Base-by-base conservation (phyloP, 2,797 vertebrate species). In the Onychomys torridus region DNA sequence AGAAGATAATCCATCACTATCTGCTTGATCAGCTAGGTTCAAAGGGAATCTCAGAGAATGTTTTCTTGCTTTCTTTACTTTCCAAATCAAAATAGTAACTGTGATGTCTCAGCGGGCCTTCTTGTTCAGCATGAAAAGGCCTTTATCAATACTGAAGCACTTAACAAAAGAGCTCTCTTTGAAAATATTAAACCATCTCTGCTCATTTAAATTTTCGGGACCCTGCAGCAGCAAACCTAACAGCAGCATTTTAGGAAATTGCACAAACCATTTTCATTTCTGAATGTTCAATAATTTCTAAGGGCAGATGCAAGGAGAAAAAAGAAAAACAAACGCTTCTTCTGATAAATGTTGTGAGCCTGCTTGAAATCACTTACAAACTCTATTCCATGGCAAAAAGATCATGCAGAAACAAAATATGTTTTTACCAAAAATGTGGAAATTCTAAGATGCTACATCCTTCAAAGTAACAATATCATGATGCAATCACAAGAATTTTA, bases 241-340 rank as follows among this genome's bases (percentile, higher is more conserved):
- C 13, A 81, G 73, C 29, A 37, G 59, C 34, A 65, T 92, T 83
- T 89, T 40, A 93, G 59, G 86, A 96, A 96, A 95, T 85, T 94
- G 71, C 8, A 52, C 52, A 91, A 57, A 81, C 25, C 85, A 76
- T 83, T 97, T 98, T 73, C 46, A 88, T 91, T 90, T 97, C 82
- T 85, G 57, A 96, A 88, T 81, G 92, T 93, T 90, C 40, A 67
- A 67, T 93, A 89, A 96, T 97, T 92, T 96, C 96, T 92, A 97
- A 95, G 76, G 82, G 12, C 71, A 94, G 49, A 92, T 73, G 2
- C 52, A 89, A 92, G 34, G 25, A 88, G 19, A 95, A 46, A 84
- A 79, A 86, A 29, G 73, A n/a, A 97, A 83, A 69, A 27, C 32
- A 86, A 97, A 65, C 55, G 37, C 9, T 73, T 96, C 77, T 94